Conservation (phyloP, 2,888 invertebrate species). For the Bombyx huttoni region DNA sequence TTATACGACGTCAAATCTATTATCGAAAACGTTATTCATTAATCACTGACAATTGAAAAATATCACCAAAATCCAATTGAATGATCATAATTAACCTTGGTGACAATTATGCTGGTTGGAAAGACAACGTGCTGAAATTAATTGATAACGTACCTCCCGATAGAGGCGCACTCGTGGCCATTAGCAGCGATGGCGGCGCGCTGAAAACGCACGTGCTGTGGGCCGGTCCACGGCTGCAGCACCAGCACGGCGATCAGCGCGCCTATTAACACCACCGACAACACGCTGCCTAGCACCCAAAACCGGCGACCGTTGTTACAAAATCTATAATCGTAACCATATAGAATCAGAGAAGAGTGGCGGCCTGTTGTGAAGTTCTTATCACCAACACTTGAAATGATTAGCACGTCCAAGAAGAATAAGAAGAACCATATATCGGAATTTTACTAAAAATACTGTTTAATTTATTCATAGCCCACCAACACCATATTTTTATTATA, state of each 20-base stretch:
- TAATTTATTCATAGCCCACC: too few relatives aligned
- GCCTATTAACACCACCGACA: constrained; percentile 46
- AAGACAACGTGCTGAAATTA: neutral
- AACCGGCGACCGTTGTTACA: constrained; percentile 30
- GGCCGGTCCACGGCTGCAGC: constrained; percentile 49
- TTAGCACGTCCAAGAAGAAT: too few relatives aligned
- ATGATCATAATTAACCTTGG: neutral
- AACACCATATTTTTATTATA: too few relatives aligned
- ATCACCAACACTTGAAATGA: too few relatives aligned
- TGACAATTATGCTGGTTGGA: too few relatives aligned
- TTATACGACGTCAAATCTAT: too few relatives aligned
- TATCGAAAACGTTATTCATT: neutral
- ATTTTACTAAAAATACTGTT: too few relatives aligned
- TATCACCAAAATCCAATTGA: neutral
- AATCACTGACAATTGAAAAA: neutral
- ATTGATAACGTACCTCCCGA: constrained; percentile 71
- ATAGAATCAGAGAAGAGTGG: neutral
- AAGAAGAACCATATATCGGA: too few relatives aligned
- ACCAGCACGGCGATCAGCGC: constrained; percentile 61
- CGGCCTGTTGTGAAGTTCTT: too few relatives aligned
- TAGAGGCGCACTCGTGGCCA: constrained; percentile 80
- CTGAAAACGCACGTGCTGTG: constrained; percentile 43
- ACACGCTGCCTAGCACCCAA: constrained; percentile 43
- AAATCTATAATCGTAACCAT: constrained; percentile 11
- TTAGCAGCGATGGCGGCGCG: constrained; percentile 80